Conservation (phyloP, 1,140 invertebrate genomes). For the Drosophila navojoa region DNA sequence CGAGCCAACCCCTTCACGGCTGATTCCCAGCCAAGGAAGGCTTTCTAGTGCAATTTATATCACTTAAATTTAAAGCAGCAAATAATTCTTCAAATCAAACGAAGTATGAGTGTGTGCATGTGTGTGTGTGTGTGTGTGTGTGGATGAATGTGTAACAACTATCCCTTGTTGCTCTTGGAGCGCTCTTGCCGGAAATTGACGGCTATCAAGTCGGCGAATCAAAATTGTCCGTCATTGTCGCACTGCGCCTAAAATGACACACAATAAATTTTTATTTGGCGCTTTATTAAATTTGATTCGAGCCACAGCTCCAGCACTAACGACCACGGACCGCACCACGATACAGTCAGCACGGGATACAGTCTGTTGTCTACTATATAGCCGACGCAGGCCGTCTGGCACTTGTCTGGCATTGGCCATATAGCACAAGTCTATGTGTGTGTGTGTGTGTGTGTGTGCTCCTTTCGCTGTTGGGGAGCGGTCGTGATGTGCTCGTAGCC, state of each 20-base stretch:
- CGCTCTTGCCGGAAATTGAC: slow-evolving; percentile 56
- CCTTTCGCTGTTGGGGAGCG: neutral
- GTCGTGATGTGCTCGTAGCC: slow-evolving; percentile 24
- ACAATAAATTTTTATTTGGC: slow-evolving; percentile 81
- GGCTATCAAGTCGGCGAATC: slow-evolving; percentile 63
- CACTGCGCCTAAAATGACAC: slow-evolving; percentile 75
- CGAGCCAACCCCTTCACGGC: slow-evolving; percentile 31
- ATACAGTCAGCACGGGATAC: neutral
- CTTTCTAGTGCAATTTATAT: slow-evolving; percentile 63
- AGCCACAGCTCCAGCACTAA: slow-evolving; percentile 11
- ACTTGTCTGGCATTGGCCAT: slow-evolving; percentile 56
- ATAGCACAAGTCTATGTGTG: slow-evolving; percentile 13
- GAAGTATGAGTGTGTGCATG: neutral
- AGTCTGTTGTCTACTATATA: slow-evolving; percentile 6
- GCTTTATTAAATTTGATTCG: slow-evolving; percentile 80
- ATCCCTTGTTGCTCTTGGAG: slow-evolving; percentile 33
- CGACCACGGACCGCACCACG: neutral
- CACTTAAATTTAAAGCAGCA: slow-evolving; percentile 73
- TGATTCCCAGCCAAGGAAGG: neutral
- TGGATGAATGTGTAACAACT: slow-evolving; percentile 5
- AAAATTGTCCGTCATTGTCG: slow-evolving; percentile 69
- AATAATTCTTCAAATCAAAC: slow-evolving; percentile 60
- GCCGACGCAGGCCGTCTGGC: slow-evolving; percentile 24
- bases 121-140: neutral
- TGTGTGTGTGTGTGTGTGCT: slow-evolving; percentile 10